These are phyloP conservation scores for Phyllopteryx taeniolatus DNA, from an alignment of 2,113 vertebrate genomes.

Conservation along the genomic window DNA sequence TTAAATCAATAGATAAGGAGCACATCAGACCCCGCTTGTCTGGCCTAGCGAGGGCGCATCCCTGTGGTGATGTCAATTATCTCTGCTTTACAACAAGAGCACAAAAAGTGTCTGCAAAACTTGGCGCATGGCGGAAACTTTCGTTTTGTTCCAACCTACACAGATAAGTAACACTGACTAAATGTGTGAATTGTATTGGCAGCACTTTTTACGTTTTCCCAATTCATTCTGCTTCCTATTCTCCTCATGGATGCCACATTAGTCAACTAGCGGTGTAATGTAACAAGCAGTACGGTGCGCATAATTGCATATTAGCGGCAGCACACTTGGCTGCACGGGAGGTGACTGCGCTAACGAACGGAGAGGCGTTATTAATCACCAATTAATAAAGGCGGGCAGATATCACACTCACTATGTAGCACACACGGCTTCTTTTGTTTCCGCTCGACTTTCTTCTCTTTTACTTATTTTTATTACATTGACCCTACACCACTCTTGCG, in stretches of 20 bases:
- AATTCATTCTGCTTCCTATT: conserved; percentile 80
- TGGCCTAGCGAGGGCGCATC: conserved; percentile 73
- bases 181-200: conserved; percentile 53
- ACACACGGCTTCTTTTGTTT: conserved; percentile 67
- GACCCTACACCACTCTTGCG: conserved; percentile 55
- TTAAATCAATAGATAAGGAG: conserved; percentile 77
- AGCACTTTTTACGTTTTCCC: conserved; percentile 15
- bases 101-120: conserved; percentile 64
- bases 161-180: conserved; percentile 44
- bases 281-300: conserved; percentile 90
- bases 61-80: conserved; percentile 76
- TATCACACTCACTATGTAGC: conserved; percentile 62
- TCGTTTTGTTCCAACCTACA: conserved; percentile 24
- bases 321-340: conserved; percentile 95
- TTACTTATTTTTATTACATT: conserved; percentile 67
- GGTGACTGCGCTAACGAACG: conserved; percentile 91
- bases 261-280: conserved; percentile 85
- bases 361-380: conserved; percentile 92
- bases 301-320: conserved; percentile 98
- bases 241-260: conserved; percentile 89
- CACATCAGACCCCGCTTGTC: conserved; percentile 73
- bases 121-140: conserved; percentile 59
- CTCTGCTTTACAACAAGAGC: conserved; percentile 68
- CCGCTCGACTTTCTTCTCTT: conserved; percentile 59
- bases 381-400: conserved; percentile 87